Conservation (phyloP, 1,140 invertebrate species). For the Aphaenogaster ashmeadi region DNA sequence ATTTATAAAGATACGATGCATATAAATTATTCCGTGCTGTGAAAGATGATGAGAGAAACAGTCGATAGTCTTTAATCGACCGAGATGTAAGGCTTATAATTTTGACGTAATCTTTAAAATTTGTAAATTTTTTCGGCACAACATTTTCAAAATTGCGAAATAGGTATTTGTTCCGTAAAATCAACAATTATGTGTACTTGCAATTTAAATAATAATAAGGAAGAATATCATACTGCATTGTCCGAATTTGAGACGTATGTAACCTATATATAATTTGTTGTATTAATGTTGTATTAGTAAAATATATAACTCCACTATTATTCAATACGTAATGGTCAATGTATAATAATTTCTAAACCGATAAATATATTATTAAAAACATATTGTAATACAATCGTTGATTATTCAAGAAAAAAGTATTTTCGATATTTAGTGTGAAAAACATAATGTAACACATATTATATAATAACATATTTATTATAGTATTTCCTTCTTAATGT, state of each 20-base stretch:
- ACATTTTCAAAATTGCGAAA: constrained; percentile 60
- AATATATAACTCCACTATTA: not conserved
- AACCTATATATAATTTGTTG: constrained; percentile 46
- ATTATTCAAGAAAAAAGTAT: not conserved
- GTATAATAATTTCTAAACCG: not conserved
- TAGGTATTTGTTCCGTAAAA: not conserved
- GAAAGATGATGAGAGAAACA: constrained; percentile 20
- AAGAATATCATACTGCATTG: constrained; percentile 6
- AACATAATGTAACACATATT: not conserved
- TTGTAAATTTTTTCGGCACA: not conserved
- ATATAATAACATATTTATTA: not conserved
- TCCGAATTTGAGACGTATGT: constrained; percentile 49
- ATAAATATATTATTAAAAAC: not conserved
- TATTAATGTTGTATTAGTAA: not conserved
- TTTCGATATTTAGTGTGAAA: not conserved
- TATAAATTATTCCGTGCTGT: not conserved
- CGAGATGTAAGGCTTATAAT: constrained; percentile 44
- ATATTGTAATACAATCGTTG: not conserved
- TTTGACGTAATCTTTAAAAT: not conserved
- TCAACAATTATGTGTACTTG: constrained; percentile 56
- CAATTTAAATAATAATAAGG: not conserved
- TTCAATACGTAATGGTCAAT: not conserved
- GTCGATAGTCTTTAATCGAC: constrained; percentile 20
- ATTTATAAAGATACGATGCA: constrained; percentile 21
- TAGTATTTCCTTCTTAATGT: not conserved